Conservation (phyloP, 1,140 invertebrate genomes). For the Zaprionus kolodkinae region DNA sequence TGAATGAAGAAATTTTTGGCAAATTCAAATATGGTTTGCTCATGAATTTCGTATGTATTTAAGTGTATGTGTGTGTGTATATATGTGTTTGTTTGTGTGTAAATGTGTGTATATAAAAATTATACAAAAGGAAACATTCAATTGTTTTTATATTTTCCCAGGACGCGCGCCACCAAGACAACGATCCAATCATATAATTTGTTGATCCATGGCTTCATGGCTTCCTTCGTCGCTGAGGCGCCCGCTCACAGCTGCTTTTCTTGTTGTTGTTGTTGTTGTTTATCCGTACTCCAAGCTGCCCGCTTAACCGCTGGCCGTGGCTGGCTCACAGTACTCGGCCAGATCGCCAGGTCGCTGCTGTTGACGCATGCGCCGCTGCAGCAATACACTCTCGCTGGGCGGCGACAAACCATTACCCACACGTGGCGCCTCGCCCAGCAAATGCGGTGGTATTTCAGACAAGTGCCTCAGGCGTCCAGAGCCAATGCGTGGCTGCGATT, state of each 20-base stretch:
- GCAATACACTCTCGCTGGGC: constrained; percentile 92
- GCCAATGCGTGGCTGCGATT: constrained; percentile 59
- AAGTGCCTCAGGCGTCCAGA: constrained; percentile 63
- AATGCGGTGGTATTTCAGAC: constrained; percentile 55
- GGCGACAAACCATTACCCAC: constrained; percentile 90
- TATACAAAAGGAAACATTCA: constrained; percentile 44
- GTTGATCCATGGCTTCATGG: not conserved
- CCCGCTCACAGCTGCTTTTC: constrained; percentile 25
- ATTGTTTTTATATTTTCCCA: constrained; percentile 20
- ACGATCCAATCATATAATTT: not conserved
- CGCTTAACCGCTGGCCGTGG: constrained; percentile 75
- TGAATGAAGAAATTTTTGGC: constrained; percentile 17
- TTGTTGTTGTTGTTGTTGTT: too few relatives aligned
- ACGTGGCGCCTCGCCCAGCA: constrained; percentile 57
- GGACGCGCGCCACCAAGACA: constrained; percentile 14
- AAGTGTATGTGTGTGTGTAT: not conserved
- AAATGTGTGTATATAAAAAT: constrained; percentile 28
- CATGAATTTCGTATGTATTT: constrained; percentile 3
- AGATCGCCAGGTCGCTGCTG: constrained; percentile 64
- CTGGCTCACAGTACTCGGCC: constrained; percentile 73
- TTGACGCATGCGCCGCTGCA: constrained; percentile 88
- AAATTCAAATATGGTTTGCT: constrained; percentile 34
- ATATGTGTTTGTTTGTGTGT: constrained; percentile 14
- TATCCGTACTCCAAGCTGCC: not conserved
- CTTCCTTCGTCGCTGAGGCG: constrained; percentile 8